phyloP scores from a whole-genome alignment of 2,113 vertebrate species.

The Lucifuga dentata region DNA sequence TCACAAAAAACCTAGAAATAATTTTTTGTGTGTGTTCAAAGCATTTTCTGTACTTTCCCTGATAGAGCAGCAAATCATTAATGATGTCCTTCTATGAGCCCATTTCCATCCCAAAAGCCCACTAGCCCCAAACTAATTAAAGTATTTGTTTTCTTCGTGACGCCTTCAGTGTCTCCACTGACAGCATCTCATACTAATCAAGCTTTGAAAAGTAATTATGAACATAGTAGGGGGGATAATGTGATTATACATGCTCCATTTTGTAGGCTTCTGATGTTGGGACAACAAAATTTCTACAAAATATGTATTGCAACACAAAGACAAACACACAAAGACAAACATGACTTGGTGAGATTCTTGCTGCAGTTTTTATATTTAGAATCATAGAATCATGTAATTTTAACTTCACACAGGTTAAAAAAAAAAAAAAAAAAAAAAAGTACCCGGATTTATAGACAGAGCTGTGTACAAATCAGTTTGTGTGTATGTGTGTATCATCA shows the following conservation, averaged over 20 bases:
- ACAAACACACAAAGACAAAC: too few relatives aligned
- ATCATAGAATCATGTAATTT: too few relatives aligned
- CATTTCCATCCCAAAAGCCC: conserved; percentile 25
- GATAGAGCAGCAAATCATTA: too few relatives aligned
- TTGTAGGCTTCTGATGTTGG: conserved; percentile 52
- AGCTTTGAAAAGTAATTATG: conserved; percentile 73
- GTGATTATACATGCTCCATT: conserved; percentile 71
- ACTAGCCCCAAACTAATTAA: conserved; percentile 67
- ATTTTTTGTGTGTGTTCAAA: too few relatives aligned
- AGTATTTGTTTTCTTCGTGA: conserved; percentile 49
- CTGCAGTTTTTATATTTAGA: too few relatives aligned
- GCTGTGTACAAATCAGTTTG: background rate
- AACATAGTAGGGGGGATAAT: conserved; percentile 70
- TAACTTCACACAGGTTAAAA: background rate
- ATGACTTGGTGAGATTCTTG: background rate
- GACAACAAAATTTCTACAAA: conserved; percentile 39
- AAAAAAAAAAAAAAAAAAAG: background rate
- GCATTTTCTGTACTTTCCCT: background rate
- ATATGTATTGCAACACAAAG: conserved; percentile 2
- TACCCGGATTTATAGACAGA: too few relatives aligned
- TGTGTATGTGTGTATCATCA: background rate
- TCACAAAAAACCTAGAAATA: background rate
- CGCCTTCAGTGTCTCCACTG: conserved; percentile 50
- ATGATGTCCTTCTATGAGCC: too few relatives aligned
- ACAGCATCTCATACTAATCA: conserved; percentile 71